Evolutionary conservation across 2,113 vertebrate species (phyloP).

Genomic region (Dasypus novemcinctus): DNA sequence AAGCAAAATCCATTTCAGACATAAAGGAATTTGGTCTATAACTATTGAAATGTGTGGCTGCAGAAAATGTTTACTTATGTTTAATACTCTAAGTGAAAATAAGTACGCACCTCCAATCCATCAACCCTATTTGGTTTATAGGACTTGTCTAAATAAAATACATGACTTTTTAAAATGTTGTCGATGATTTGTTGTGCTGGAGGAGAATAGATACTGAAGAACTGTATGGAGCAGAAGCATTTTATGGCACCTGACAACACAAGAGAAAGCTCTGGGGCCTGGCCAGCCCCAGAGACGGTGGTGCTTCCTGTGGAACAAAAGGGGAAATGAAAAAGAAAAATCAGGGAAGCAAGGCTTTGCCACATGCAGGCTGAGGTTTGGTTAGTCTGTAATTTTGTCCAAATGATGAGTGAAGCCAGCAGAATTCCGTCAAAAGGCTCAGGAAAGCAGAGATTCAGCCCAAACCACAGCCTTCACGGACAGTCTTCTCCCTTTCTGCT

Average conservation of each 20-base stretch:
- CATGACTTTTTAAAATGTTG: not conserved
- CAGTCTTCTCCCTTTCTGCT: too few relatives aligned
- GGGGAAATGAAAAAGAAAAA: not conserved
- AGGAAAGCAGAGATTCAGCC: not conserved
- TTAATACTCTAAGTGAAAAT: not conserved
- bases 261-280: rapidly evolving
- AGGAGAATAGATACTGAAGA: not conserved
- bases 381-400: not conserved
- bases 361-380: not conserved
- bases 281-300: not conserved
- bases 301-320: not conserved
- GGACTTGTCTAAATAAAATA: not conserved
- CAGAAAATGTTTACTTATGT: not conserved
- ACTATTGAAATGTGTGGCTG: not conserved
- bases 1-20: not conserved
- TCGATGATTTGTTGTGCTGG: not conserved
- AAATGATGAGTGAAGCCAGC: too few relatives aligned
- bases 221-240: too few relatives aligned
- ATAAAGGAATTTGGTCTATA: rapidly evolving
- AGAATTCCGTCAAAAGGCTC: not conserved
- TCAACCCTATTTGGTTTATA: rapidly evolving
- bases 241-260: rapidly evolving
- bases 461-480: not conserved
- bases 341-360: not conserved
- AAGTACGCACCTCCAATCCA: rapidly evolving